Evolutionary conservation across 2,113 vertebrate species (phyloP).

Genomic region (Phrynosoma platyrhinos): DNA sequence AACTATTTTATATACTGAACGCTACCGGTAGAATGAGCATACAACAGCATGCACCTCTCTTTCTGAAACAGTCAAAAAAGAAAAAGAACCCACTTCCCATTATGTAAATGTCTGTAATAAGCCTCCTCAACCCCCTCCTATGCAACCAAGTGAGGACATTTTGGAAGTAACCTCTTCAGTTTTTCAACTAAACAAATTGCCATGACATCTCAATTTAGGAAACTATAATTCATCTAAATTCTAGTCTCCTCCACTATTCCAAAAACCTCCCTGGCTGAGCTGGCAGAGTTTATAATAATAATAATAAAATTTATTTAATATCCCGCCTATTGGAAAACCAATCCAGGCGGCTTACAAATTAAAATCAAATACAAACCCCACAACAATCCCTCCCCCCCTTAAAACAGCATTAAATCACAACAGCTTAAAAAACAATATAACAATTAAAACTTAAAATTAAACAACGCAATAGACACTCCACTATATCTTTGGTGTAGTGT

Average conservation of each 20-base stretch:
- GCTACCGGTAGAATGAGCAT: not conserved
- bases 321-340: too few relatives aligned
- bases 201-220: not conserved
- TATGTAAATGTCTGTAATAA: not conserved
- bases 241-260: not conserved
- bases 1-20: not conserved
- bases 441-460: too few relatives aligned
- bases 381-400: too few relatives aligned
- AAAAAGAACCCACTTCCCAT: not conserved
- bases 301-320: too few relatives aligned
- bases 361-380: too few relatives aligned
- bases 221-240: not conserved
- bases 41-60: not conserved
- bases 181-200: not conserved
- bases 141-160: not conserved
- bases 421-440: too few relatives aligned
- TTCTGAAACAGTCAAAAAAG: not conserved
- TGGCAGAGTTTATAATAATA: too few relatives aligned
- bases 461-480: too few relatives aligned
- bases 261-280: too few relatives aligned
- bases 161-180: not conserved
- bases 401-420: too few relatives aligned
- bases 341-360: too few relatives aligned
- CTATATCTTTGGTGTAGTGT: too few relatives aligned
- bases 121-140: not conserved